phyloP scores from a whole-genome alignment of 2,888 invertebrate species.

The Tiliacea aurago region DNA sequence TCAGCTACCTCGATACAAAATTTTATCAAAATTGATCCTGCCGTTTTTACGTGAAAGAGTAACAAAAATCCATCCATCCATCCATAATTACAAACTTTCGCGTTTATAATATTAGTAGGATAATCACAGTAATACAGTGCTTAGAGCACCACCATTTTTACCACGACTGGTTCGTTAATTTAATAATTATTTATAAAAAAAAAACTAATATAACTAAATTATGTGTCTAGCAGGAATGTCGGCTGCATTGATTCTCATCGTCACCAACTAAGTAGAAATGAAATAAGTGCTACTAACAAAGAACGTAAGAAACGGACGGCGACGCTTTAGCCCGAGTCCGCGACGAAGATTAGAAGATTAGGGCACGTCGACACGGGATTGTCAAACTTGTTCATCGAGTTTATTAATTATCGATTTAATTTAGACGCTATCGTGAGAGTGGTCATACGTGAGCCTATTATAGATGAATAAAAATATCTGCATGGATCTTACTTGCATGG shows the following conservation, averaged over 20 bases:
- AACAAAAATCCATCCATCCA: too few species aligned
- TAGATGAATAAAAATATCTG: background rate
- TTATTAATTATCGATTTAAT: too few species aligned
- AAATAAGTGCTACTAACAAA: conserved; percentile 3
- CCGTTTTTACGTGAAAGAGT: too few species aligned
- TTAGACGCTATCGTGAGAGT: background rate
- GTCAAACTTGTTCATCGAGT: background rate
- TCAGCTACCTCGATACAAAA: too few species aligned
- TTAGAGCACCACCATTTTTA: background rate
- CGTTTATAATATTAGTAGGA: too few species aligned
- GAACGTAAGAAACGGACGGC: too few species aligned
- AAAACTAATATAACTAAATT: background rate
- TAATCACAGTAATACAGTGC: background rate
- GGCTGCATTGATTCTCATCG: background rate
- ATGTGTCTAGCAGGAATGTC: background rate
- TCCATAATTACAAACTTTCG: too few species aligned
- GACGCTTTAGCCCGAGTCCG: background rate
- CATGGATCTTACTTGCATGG: too few species aligned
- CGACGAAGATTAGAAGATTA: too few species aligned
- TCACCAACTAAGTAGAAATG: background rate
- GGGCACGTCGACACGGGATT: background rate
- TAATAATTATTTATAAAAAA: background rate
- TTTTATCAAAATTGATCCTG: too few species aligned
- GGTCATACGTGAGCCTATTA: background rate
- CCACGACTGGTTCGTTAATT: conserved; percentile 1